phyloP scores from a whole-genome alignment of 2,888 invertebrate species.

The Scelioninae gen. 2 region DNA sequence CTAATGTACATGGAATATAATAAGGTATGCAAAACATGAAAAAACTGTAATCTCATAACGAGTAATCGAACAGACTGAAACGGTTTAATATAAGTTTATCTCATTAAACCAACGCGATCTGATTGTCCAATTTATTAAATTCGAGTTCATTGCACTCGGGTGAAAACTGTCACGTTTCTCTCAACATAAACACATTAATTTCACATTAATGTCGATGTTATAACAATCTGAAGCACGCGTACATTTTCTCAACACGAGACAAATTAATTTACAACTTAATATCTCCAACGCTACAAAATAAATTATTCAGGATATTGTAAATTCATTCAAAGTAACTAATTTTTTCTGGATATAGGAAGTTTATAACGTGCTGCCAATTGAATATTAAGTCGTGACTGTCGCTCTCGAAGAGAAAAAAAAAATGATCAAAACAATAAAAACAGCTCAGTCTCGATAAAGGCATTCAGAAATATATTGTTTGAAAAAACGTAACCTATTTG shows the following conservation, averaged over 20 bases:
- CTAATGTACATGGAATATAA: too few species aligned
- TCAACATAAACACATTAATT: too few species aligned
- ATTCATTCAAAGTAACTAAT: slow-evolving; percentile 15
- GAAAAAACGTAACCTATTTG: slow-evolving; percentile 2
- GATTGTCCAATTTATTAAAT: neutral
- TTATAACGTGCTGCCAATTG: neutral
- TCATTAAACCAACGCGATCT: neutral
- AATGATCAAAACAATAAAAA: slow-evolving; percentile 4
- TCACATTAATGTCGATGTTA: neutral
- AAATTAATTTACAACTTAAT: neutral
- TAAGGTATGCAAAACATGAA: too few species aligned
- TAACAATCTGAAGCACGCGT: neutral
- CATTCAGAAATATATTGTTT: neutral
- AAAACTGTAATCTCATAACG: too few species aligned
- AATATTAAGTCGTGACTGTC: slow-evolving; percentile 25
- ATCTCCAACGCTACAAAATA: neutral
- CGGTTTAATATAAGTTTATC: neutral
- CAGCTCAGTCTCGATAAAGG: neutral
- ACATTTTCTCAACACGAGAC: neutral
- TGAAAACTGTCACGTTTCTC: slow-evolving; percentile 1
- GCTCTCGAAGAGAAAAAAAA: slow-evolving; percentile 9
- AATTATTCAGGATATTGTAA: slow-evolving; percentile 21
- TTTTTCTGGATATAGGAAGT: slow-evolving; percentile 29
- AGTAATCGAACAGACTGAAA: too few species aligned
- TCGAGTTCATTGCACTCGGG: neutral